Conservation (phyloP, 2,113 vertebrate species). For the Pteronura brasiliensis region DNA sequence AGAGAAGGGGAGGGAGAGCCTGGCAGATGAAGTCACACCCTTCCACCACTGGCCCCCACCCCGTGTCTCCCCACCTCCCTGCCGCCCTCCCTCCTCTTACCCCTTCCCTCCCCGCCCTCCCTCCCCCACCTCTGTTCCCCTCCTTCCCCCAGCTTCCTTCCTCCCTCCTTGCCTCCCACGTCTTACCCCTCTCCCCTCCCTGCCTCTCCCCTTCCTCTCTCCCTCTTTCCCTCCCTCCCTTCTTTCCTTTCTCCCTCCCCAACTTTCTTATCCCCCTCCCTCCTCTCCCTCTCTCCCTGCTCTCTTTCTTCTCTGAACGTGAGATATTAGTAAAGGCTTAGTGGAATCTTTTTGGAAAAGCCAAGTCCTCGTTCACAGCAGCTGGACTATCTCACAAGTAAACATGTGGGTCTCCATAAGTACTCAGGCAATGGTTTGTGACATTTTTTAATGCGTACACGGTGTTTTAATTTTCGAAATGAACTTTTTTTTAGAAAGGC, state of each 20-base stretch:
- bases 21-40: neutral
- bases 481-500: neutral
- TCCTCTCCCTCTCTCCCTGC: too few relatives aligned
- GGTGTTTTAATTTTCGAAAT: neutral
- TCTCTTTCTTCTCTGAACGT: neutral
- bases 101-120: too few relatives aligned
- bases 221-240: too few relatives aligned
- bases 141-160: too few relatives aligned
- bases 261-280: too few relatives aligned
- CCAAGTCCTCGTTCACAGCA: rapidly evolving
- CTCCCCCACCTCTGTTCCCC: too few relatives aligned
- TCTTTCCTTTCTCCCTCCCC: neutral
- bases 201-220: too few relatives aligned
- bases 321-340: too few relatives aligned
- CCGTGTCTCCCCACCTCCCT: neutral
- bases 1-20: neutral
- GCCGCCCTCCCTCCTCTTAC: rapidly evolving
- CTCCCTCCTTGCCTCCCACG: too few relatives aligned
- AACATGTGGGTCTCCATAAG: neutral
- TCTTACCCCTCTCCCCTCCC: too few relatives aligned
- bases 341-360: neutral
- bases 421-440: rapidly evolving
- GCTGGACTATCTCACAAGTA: neutral
- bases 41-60: neutral
- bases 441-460: rapidly evolving